Evolutionary conservation across 1,140 invertebrate species (phyloP).

Genomic region (Lucilia cuprina): DNA sequence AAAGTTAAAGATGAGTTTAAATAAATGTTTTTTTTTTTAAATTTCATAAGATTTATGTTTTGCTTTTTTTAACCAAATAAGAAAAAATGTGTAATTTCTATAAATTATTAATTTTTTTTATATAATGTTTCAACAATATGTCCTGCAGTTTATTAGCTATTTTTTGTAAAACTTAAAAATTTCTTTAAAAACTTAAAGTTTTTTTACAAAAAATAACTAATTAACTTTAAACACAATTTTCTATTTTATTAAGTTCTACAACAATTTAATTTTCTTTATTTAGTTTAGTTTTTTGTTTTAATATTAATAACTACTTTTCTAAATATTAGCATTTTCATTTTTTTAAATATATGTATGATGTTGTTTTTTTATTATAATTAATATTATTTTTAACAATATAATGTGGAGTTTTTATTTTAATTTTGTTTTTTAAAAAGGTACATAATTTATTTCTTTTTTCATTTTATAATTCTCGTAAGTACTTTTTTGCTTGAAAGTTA

Average conservation of each 20-base stretch:
- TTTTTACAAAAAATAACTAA: neutral
- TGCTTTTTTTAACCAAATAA: neutral
- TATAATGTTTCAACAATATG: neutral
- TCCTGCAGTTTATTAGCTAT: no score
- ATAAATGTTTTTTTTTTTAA: neutral
- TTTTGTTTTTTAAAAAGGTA: slow-evolving; percentile 25
- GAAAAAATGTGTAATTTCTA: neutral
- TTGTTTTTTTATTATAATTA: neutral
- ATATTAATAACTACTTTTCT: slow-evolving; percentile 24
- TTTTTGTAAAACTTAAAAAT: no score
- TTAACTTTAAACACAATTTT: neutral
- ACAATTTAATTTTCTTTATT: slow-evolving; percentile 7
- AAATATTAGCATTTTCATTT: slow-evolving; percentile 26
- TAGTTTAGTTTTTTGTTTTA: neutral
- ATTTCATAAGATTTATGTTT: neutral
- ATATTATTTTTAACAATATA: slow-evolving; percentile 22
- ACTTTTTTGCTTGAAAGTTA: neutral
- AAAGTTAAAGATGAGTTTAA: neutral
- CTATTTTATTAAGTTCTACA: slow-evolving; percentile 13
- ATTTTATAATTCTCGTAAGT: slow-evolving; percentile 3
- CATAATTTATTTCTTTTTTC: slow-evolving; percentile 24
- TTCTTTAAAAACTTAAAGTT: no score
- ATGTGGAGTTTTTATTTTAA: slow-evolving; percentile 28
- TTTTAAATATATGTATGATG: slow-evolving; percentile 1
- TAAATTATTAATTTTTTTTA: neutral